Conservation (phyloP, 1,140 invertebrate genomes). For the Psix sp. region DNA sequence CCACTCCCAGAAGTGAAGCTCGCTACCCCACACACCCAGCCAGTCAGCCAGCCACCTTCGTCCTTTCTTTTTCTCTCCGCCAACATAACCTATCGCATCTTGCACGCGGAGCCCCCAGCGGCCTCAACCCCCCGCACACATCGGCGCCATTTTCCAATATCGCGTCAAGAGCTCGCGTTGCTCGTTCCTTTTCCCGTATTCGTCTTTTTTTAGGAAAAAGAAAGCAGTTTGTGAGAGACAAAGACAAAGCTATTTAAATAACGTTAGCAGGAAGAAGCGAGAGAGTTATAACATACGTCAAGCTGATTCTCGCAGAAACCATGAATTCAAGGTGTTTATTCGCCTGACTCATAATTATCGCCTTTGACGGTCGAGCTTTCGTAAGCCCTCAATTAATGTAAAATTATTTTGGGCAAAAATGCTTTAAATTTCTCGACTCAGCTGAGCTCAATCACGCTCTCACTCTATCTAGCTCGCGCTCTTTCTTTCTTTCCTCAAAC, state of each 20-base stretch:
- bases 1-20: constrained; percentile 66
- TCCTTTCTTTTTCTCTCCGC: constrained; percentile 50
- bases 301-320: constrained; percentile 51
- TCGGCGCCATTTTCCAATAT: constrained; percentile 76
- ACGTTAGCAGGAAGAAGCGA: not conserved
- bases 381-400: constrained; percentile 69
- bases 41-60: constrained; percentile 57
- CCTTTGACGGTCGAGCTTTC: constrained; percentile 31
- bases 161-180: constrained; percentile 68
- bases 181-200: constrained; percentile 46
- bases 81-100: constrained; percentile 50
- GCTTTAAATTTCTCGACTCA: constrained; percentile 69
- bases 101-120: constrained; percentile 34
- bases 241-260: constrained; percentile 16
- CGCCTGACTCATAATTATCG: constrained; percentile 26
- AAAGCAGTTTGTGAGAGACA: constrained; percentile 30
- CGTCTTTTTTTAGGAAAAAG: constrained; percentile 18
- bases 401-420: constrained; percentile 68
- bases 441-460: too few relatives aligned
- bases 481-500: constrained; percentile 50
- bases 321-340: too few relatives aligned
- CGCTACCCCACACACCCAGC: constrained; percentile 57
- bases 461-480: constrained; percentile 35
- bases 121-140: constrained; percentile 68
- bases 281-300: constrained; percentile 17